Base-by-base conservation (phyloP, 37 sponge, comb jelly and placozoan genomes). In the Mnemiopsis leidyi region DNA sequence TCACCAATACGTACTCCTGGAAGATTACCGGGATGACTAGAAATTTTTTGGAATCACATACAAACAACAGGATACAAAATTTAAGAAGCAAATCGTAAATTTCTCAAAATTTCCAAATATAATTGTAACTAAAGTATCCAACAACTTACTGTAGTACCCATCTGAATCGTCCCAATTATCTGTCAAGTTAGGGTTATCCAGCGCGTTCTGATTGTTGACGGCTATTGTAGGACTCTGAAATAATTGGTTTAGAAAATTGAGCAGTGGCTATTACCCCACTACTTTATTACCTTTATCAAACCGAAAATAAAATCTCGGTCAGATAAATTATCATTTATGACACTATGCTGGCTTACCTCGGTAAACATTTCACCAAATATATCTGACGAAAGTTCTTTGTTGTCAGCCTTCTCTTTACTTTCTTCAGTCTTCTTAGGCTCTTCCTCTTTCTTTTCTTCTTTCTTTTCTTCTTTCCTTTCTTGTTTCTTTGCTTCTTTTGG, bases 131-230 rank as follows among this genome's bases (percentile, higher is more conserved):
- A 48, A 48, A 18, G 73, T 67, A 21, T 13, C 20, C 68, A 67
- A 29, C 3, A n/a, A 71, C 73, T 32, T 32, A 77, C 79, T 77
- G 79, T 77, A 77, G 33, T 77, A 77, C 33, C 79, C 79, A 20
- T 77, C 79, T 5, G 79, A 68, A 88, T 98, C 99, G 39, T 98
- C 99, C 97, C 97, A 97, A 92, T 98, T 98, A 93, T 98, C 99
- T 31, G 68, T 95, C 34, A 98, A 94, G 7, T 93, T 94, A 2
- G 97, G 96, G 67, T 98, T 95, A 69, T 98, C 99, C 16, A 92
- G 37, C 32, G 92, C 94, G 3, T 23, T 85, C 90, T 85, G 79
- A 18, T 77, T 85, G 67, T 21, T 38, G 2, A 40, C 90, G 9
- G 90, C 32, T 3, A 85, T 29, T 2, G 35, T 21, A 5, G 90